Percentiles rank a stretch among this genome's conserved stretches.
These are phyloP conservation scores for Acrobasis suavella DNA, from an alignment of 2,888 invertebrate genomes.

Conservation along the genomic window DNA sequence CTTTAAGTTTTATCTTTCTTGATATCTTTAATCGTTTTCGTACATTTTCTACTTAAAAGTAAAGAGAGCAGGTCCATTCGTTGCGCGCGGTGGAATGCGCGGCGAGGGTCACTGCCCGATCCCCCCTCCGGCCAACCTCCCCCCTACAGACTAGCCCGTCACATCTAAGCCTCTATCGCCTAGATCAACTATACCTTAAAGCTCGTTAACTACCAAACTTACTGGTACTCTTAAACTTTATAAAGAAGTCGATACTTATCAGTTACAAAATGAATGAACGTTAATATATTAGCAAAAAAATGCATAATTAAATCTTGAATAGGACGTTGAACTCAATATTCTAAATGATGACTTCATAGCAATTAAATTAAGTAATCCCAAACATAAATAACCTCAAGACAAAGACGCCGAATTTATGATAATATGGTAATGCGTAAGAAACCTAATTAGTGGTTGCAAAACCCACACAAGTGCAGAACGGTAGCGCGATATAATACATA, in stretches of 20 bases:
- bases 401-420: slow-evolving; percentile 55
- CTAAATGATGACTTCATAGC: slow-evolving; percentile 33
- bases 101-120: slow-evolving; percentile 72
- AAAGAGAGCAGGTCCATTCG: slow-evolving; percentile 73
- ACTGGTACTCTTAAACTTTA: not conserved
- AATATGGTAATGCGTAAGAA: slow-evolving; percentile 55
- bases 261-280: slow-evolving; percentile 16
- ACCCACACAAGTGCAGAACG: slow-evolving; percentile 71
- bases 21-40: slow-evolving; percentile 28
- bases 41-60: slow-evolving; percentile 53
- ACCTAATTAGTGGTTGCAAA: slow-evolving; percentile 61
- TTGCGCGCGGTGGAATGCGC: slow-evolving; percentile 71
- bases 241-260: not conserved
- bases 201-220: slow-evolving; percentile 51
- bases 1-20: slow-evolving; percentile 20
- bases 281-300: slow-evolving; percentile 28
- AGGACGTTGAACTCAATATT: slow-evolving; percentile 28
- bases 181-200: slow-evolving; percentile 67
- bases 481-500: slow-evolving; percentile 72
- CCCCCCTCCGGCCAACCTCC: slow-evolving; percentile 50
- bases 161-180: slow-evolving; percentile 71
- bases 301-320: slow-evolving; percentile 26
- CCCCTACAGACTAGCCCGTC: slow-evolving; percentile 49
- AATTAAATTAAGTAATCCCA: slow-evolving; percentile 47
- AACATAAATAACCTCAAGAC: slow-evolving; percentile 47